Evolutionary conservation across 2,888 invertebrate species (phyloP), one percentile per base, ranked within the genome.

Genomic region (Epirrita christyi): DNA sequence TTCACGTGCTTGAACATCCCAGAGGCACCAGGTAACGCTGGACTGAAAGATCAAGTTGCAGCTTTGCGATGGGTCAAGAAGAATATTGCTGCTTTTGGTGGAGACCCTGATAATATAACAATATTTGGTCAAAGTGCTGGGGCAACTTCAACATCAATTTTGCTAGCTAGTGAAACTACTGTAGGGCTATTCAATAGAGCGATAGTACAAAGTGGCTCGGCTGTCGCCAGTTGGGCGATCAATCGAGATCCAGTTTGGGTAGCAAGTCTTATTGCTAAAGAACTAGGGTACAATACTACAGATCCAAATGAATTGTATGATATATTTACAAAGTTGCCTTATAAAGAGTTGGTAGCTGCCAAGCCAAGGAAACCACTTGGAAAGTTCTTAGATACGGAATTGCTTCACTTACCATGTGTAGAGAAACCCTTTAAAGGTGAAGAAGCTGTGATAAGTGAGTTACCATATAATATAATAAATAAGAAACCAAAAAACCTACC

Each of bases 111-210:
- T 34, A 87, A 88, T 68, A 64, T 92, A 1, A 91, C 91, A 0
- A n/a, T 89, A 4, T 91, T 91, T 63, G 91, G 91, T 5, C 87
- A 89, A 71, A 91, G 91, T 50, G 91, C 91, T 46, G 91, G 91
- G 15, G 89, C 76, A 0, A 75, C 82, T 0, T 89, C 89, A 0
- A 63, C 71, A 0, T 82, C 90, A 0, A 53, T 88, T 14, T 63
- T 91, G 9, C 29, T 87, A 53, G 80, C 82, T 6, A 88, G 85
- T 67, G 67, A 84, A 28, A 67, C 72, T 9, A 81, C 88, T 2
- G 66, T 80, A 44, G 89, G 85, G 1, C 67, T 92, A 7, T 88
- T 88, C 59, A 72, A 86, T 6, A 85, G 73, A 75, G 88, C 78
- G 0, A 91, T 92, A 15, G 59, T 87, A 8, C 90, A 90, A 62